Evolutionary conservation across 2,888 invertebrate species (phyloP).

Genomic region (Epinotia demarniana): DNA sequence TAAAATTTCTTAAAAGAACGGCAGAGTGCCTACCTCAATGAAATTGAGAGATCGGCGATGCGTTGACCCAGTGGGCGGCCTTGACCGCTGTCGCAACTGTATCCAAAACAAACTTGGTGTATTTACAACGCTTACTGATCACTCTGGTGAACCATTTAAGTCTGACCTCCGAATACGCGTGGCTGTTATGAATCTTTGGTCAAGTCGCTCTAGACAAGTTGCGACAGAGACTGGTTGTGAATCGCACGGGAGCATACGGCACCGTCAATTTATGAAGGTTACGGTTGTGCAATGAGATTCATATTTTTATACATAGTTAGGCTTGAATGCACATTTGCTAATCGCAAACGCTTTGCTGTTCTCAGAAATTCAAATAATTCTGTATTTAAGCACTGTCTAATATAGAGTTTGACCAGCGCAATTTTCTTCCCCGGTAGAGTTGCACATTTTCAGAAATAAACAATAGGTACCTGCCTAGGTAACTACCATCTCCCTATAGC

Average conservation of each 20-base stretch:
- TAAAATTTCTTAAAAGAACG: background rate
- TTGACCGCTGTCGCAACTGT: slow-evolving; percentile 32
- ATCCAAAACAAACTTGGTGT: slow-evolving; percentile 13
- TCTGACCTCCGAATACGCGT: background rate
- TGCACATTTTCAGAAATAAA: no score
- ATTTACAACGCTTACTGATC: background rate
- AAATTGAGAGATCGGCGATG: slow-evolving; percentile 13
- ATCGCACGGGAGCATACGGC: background rate
- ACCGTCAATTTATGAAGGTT: slow-evolving; percentile 2
- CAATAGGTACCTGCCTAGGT: no score
- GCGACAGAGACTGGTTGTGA: background rate
- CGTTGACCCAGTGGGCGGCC: slow-evolving; percentile 27
- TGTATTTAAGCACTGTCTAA: no score
- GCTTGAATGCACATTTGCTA: background rate
- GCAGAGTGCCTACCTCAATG: background rate
- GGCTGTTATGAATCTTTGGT: background rate
- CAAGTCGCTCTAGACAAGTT: background rate
- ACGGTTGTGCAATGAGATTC: background rate
- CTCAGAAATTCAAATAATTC: background rate
- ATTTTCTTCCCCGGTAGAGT: no score
- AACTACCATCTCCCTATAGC: no score
- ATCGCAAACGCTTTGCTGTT: background rate
- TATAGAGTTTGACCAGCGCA: no score
- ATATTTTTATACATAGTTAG: background rate
- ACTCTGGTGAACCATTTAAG: background rate